Base-by-base conservation (phyloP, 2,888 invertebrate species). In the Onthophagus sagittarius region DNA sequence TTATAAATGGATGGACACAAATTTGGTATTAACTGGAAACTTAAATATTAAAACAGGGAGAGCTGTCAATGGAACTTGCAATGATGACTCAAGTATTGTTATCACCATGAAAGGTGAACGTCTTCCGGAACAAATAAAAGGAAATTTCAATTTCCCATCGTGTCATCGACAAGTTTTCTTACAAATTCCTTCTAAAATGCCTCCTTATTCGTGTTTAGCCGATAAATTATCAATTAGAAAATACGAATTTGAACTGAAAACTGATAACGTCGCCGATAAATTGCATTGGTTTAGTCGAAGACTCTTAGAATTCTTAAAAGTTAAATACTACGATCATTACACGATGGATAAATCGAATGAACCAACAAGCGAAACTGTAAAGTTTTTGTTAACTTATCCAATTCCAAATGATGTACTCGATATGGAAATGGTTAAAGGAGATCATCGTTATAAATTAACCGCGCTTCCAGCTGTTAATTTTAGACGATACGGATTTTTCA, bases 151-250 rank as follows among this genome's bases (percentile, higher is more conserved):
- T 7, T 81, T 80, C 23, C 77, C 77, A 69, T 63, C 74, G 75
- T 77, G 82, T 77, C n/a, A 76, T 71, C 71, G 82, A 79, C 63
- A 78, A 72, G 2, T 78, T 75, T 32, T 81, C 80, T 72, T 77
- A 75, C 13, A 71, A 78, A 71, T 77, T 15, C 23, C 23, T 23
- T 23, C 23, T 3, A 23, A 3, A 23, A 23, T 75, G 75, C 71
- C 81, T 69, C 76, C 78, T 63, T 33, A 79, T n/a, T 73, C 75
- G 69, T 81, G 80, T 76, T 15, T 82, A 6, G 72, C 80, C 39
- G 81, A 81, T 7, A 78, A 81, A 31, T 81, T 83, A 6, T 79
- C 84, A 0, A 69, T 86, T 70, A 82, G 83, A 33, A 83, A 85
- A 32, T 85, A 84, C 76, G 81, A 77, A 2, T 77, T 81, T 53